Evolutionary conservation across 2,113 vertebrate genomes (phyloP).

Genomic region (Dicrurus megarhynchus): DNA sequence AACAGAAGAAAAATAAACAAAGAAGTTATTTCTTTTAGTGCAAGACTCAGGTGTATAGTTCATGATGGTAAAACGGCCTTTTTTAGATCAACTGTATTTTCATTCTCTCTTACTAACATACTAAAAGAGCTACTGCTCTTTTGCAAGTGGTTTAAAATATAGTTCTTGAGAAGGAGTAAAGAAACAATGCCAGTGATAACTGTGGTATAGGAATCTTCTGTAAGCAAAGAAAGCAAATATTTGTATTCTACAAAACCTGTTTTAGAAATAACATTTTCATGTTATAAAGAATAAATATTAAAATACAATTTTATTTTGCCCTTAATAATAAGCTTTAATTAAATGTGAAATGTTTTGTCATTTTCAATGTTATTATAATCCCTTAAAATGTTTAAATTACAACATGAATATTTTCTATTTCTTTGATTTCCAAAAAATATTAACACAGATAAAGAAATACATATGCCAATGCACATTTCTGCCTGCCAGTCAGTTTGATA

Average conservation of each 20-base stretch:
- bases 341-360: not conserved
- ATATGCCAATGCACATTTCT: not conserved
- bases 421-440: not conserved
- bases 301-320: not conserved
- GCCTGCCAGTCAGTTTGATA: not conserved
- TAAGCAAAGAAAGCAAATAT: not conserved
- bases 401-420: not conserved
- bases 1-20: constrained; percentile 9
- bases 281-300: not conserved
- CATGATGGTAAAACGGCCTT: not conserved
- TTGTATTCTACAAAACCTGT: not conserved
- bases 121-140: not conserved
- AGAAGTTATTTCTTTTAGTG: not conserved
- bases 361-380: not conserved
- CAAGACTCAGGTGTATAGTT: not conserved
- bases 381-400: not conserved
- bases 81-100: not conserved
- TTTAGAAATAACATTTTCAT: not conserved
- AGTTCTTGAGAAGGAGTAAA: not conserved
- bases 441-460: not conserved
- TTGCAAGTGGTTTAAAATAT: not conserved
- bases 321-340: not conserved
- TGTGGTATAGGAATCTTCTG: not conserved
- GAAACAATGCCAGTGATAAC: not conserved
- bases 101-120: not conserved